phyloP scores from a whole-genome alignment of 2,888 invertebrate species.

The Andrena marginata region DNA sequence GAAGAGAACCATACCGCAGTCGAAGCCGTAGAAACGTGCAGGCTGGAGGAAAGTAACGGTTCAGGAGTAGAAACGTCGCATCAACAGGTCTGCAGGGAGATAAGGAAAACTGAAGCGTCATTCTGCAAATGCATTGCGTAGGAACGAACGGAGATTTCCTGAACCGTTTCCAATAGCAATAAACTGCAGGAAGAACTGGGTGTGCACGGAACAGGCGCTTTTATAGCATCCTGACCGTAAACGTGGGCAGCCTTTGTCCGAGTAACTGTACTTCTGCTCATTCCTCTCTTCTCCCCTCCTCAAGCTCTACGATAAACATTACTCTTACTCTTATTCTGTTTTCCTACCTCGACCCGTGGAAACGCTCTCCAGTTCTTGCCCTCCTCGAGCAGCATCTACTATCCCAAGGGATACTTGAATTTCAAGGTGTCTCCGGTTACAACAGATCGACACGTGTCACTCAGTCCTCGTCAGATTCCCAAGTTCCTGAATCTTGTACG shows the following conservation, averaged over 20 bases:
- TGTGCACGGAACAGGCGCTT: conserved; percentile 59
- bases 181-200: conserved; percentile 69
- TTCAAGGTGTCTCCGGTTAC: neutral
- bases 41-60: conserved; percentile 36
- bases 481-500: too few species aligned
- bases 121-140: conserved; percentile 49
- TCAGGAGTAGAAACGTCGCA: conserved; percentile 26
- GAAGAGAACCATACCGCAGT: neutral
- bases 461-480: too few species aligned
- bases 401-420: neutral
- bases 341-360: neutral
- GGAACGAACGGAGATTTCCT: conserved; percentile 59
- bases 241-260: conserved; percentile 70
- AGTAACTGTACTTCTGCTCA: conserved; percentile 65
- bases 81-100: conserved; percentile 10
- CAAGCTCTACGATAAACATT: conserved; percentile 51
- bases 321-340: conserved; percentile 51
- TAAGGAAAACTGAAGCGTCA: conserved; percentile 53
- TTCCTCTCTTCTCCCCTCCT: conserved; percentile 40
- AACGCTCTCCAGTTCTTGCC: neutral
- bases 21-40: neutral
- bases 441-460: too few species aligned
- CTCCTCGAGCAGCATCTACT: neutral
- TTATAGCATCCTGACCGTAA: conserved; percentile 68
- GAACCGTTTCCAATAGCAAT: conserved; percentile 68